Percentiles rank a stretch among this genome's conserved stretches.
Evolutionary conservation across 2,113 vertebrate species (phyloP).

Genomic region (Uria lomvia): DNA sequence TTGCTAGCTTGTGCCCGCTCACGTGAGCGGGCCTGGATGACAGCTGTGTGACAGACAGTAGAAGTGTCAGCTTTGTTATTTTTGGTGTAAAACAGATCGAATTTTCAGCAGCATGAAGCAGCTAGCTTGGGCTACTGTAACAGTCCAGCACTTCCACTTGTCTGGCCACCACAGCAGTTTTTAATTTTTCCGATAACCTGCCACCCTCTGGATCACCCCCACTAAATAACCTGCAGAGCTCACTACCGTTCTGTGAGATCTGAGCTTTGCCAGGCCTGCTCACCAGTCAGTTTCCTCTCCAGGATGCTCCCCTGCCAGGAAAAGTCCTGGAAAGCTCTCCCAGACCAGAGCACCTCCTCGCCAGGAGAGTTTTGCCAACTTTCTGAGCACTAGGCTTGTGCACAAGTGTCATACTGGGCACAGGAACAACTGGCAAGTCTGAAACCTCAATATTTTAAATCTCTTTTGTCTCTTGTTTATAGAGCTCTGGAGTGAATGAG

Average conservation of each 20-base stretch:
- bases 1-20: background rate
- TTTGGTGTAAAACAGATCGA: background rate
- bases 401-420: background rate
- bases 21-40: background rate
- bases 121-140: background rate
- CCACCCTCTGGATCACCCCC: background rate
- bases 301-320: background rate
- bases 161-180: background rate
- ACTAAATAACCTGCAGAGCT: background rate
- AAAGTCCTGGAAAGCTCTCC: background rate
- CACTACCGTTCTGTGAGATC: accelerated
- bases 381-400: background rate
- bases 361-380: background rate
- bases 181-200: background rate
- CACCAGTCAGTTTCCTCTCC: background rate
- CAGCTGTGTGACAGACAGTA: background rate
- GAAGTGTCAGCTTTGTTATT: background rate
- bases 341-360: background rate
- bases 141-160: background rate
- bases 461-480: background rate
- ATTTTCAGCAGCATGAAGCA: background rate
- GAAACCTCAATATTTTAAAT: background rate
- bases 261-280: background rate
- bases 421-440: background rate
- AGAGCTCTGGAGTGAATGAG: background rate